Conservation (phyloP, 2,797 vertebrate genomes). For the Cryptoblepharus egeriae region DNA sequence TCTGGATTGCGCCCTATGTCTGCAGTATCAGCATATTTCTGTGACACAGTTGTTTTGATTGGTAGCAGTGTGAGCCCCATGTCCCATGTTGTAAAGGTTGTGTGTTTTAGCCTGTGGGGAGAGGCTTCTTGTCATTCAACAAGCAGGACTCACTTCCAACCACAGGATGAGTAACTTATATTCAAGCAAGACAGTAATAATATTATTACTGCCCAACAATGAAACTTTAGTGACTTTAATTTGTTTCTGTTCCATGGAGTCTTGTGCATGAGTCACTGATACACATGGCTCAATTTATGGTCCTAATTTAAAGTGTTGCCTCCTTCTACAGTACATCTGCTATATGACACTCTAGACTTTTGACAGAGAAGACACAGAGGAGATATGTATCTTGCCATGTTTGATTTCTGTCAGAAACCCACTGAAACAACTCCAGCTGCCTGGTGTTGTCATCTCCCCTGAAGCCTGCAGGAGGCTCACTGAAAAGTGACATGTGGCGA, state of each 20-base stretch:
- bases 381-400: conserved; percentile 46
- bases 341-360: conserved; percentile 26
- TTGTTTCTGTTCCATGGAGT: not conserved
- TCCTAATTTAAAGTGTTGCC: conserved; percentile 6
- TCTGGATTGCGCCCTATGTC: no score
- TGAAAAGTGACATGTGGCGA: conserved; percentile 47
- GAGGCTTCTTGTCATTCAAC: no score
- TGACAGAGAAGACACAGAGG: conserved; percentile 37
- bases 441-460: conserved; percentile 50
- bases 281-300: not conserved
- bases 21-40: not conserved
- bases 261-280: not conserved
- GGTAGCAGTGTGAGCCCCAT: not conserved
- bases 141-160: no score
- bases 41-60: not conserved
- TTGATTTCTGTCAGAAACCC: conserved; percentile 65
- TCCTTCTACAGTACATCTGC: conserved; percentile 26
- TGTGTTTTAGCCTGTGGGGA: not conserved
- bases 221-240: conserved; percentile 13
- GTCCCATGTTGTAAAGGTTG: not conserved
- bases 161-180: not conserved
- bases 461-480: conserved; percentile 37
- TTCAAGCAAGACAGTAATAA: not conserved
- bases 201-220: not conserved
- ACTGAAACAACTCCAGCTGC: conserved; percentile 34